Base-by-base conservation (phyloP, 1,140 invertebrate genomes). In the Camponotus floridanus region DNA sequence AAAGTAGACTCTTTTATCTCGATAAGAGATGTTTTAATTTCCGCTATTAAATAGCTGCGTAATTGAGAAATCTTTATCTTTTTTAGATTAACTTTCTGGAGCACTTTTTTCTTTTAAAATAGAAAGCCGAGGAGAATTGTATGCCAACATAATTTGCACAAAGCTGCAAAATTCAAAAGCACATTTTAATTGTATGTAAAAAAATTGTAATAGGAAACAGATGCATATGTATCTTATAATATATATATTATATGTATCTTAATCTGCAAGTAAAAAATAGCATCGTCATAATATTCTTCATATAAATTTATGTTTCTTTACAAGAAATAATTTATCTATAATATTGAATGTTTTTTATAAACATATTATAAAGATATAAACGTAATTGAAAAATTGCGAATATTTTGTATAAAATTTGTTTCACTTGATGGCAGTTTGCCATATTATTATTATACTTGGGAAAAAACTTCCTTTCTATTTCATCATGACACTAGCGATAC, bases 351-450 rank as follows among this genome's bases (percentile, higher is more conserved):
- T 18, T 21, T n/a, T 11, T 15, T 21, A 67, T 65, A 51, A 65
- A 33, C 21, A 15, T 15, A 4, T 68, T 31, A 68, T 51, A 3
- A 45, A 45, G 42, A 11, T 11, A 45, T 3, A 45, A 55, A 70
- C 8, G 5, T 3, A 9, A 9, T 55, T 0, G 6, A 45, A 18
- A 26, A 15, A 45, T 0, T 9, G 21, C 5, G n/a, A 57, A n/a
- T 36, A 64, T 67, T 7, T 8, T 15, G 2, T 45, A 57, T 70
- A 80, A 71, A 80, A 80, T 70, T 80, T 48, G 57, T 73, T 81
- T 73, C 11, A 39, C 0, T 1, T 7, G 51, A 73, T 51, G 26
- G 73, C 36, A 15, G 18, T 39, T 81, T 15, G 21, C 51, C 36
- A 81, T 73, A 73, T 61, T 73, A 73, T 61, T 73, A 45, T 45